Evolutionary conservation across 2,797 vertebrate species (phyloP).

Genomic region (Typhlichthys subterraneus): DNA sequence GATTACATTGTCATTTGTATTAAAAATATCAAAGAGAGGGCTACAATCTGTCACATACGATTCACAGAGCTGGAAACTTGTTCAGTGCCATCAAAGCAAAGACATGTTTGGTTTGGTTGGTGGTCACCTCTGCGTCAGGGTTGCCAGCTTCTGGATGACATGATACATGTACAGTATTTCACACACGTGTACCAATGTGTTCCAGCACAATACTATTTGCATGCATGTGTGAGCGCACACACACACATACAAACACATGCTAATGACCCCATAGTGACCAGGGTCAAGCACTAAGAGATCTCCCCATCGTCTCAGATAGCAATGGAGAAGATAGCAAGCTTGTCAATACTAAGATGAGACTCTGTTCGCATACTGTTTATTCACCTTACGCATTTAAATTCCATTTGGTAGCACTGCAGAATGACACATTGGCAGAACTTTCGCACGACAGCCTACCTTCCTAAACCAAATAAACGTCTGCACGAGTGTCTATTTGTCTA

Average conservation of each 20-base stretch:
- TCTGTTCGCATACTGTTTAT: neutral
- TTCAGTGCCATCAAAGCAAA: conserved; percentile 6
- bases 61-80: conserved; percentile 5
- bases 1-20: neutral
- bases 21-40: neutral
- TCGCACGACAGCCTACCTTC: too few relatives aligned
- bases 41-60: conserved; percentile 6
- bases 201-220: neutral
- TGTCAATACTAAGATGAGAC: conserved; percentile 11
- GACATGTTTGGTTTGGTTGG: too few relatives aligned
- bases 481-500: neutral
- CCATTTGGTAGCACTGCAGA: too few relatives aligned
- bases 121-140: neutral
- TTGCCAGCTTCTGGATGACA: neutral
- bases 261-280: conserved; percentile 20
- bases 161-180: neutral
- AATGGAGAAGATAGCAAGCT: conserved; percentile 9
- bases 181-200: conserved; percentile 4
- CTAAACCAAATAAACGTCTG: neutral
- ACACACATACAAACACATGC: too few relatives aligned
- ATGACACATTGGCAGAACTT: too few relatives aligned
- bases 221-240: conserved; percentile 12
- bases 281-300: conserved; percentile 5
- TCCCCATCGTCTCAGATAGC: conserved; percentile 6
- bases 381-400: too few relatives aligned